These are phyloP conservation scores for Coboldia fuscipes DNA, from an alignment of 1,140 invertebrate genomes.

Conservation along the genomic window DNA sequence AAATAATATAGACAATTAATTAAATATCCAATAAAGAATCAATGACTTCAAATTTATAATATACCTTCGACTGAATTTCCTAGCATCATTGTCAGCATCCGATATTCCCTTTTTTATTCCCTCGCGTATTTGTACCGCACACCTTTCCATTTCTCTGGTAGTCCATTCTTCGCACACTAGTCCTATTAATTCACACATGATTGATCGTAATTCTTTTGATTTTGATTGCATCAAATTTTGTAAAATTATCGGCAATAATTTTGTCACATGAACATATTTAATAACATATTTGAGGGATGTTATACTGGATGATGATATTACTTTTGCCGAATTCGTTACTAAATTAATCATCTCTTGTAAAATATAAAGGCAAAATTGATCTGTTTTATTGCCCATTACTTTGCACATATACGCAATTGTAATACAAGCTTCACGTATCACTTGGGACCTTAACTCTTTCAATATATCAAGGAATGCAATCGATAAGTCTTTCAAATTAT, in stretches of 20 bases:
- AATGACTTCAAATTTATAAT: not conserved
- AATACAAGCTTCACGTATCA: slow-evolving; percentile 86
- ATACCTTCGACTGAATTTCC: slow-evolving; percentile 48
- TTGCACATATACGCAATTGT: slow-evolving; percentile 82
- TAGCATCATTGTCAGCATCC: slow-evolving; percentile 80
- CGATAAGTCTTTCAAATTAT: slow-evolving; percentile 57
- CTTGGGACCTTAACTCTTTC: slow-evolving; percentile 71
- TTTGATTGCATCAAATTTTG: slow-evolving; percentile 57
- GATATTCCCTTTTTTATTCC: slow-evolving; percentile 72
- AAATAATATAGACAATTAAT: slow-evolving; percentile 9
- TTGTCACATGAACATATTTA: slow-evolving; percentile 59
- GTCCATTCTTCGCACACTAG: slow-evolving; percentile 72
- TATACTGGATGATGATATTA: slow-evolving; percentile 77
- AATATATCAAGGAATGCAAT: slow-evolving; percentile 60
- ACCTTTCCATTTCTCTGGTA: slow-evolving; percentile 57
- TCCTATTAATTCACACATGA: slow-evolving; percentile 64
- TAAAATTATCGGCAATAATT: slow-evolving; percentile 74
- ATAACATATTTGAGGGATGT: slow-evolving; percentile 80
- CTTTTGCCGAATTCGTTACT: slow-evolving; percentile 90
- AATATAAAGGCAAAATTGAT: slow-evolving; percentile 64
- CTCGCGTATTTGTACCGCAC: slow-evolving; percentile 55
- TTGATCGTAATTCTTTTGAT: slow-evolving; percentile 70
- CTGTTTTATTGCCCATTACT: slow-evolving; percentile 58
- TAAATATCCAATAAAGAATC: not conserved
- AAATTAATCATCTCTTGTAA: slow-evolving; percentile 69